These are phyloP conservation scores for Iguana delicatissima DNA, from an alignment of 2,797 vertebrate genomes.

Conservation along the genomic window DNA sequence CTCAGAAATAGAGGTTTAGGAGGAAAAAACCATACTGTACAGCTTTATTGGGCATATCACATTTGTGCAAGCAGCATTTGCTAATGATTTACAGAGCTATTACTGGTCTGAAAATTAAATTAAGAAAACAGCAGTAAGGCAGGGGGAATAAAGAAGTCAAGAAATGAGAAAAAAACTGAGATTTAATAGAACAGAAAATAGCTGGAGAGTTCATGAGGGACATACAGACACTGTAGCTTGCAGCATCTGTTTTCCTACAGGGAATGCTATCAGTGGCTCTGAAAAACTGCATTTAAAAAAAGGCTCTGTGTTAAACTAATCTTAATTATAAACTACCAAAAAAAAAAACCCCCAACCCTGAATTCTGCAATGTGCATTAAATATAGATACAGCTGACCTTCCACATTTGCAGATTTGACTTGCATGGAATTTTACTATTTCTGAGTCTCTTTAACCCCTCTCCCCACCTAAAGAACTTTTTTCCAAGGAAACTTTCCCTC, in stretches of 20 bases:
- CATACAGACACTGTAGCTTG: not conserved
- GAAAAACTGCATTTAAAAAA: not conserved
- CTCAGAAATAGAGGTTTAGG: not conserved
- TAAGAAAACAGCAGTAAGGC: conserved; percentile 28
- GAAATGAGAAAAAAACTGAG: conserved; percentile 2
- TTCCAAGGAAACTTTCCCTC: no score
- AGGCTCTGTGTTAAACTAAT: not conserved
- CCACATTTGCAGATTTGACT: no score
- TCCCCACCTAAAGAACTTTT: no score
- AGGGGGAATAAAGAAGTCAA: not conserved
- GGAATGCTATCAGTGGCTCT: not conserved
- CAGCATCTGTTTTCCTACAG: not conserved
- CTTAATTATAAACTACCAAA: not conserved
- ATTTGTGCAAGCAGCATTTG: conserved; percentile 25
- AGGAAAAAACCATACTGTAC: not conserved
- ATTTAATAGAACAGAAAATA: conserved; percentile 27
- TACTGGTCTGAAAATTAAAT: conserved; percentile 42
- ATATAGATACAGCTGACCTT: no score
- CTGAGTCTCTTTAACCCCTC: no score
- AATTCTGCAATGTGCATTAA: not conserved
- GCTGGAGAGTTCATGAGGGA: not conserved
- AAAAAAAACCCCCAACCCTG: not conserved
- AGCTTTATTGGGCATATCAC: conserved; percentile 20
- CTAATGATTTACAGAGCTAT: conserved; percentile 37
- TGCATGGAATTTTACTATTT: no score